These are phyloP conservation scores for Gila robusta DNA, from an alignment of 2,797 vertebrate species.

Conservation along the genomic window DNA sequence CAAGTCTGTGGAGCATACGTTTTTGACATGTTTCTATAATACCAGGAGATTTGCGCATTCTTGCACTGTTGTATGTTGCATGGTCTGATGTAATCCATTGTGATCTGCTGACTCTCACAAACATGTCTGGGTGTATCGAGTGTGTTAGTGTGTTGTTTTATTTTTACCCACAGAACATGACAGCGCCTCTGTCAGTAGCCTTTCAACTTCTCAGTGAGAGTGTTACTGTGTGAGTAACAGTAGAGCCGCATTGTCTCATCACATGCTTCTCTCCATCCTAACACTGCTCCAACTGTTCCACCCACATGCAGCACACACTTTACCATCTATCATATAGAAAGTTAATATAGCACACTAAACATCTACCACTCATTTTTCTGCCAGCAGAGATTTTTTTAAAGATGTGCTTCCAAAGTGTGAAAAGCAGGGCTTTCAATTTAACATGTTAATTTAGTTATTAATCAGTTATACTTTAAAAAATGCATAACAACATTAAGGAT, in stretches of 20 bases:
- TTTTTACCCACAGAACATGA: constrained; percentile 40
- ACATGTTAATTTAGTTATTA: neutral
- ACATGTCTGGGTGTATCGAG: neutral
- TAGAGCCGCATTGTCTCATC: constrained; percentile 25
- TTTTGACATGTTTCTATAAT: constrained; percentile 4
- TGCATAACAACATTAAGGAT: too few species aligned
- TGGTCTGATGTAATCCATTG: neutral
- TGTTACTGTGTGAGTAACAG: constrained; percentile 34
- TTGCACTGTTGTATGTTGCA: neutral
- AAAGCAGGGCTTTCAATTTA: neutral
- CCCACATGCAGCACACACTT: constrained; percentile 35
- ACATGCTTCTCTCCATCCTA: constrained; percentile 13
- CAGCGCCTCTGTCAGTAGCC: constrained; percentile 30
- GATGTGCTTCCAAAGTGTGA: neutral
- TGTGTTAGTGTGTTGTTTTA: constrained; percentile 14
- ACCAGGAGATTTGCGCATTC: neutral
- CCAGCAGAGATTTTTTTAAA: neutral
- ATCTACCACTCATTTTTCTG: neutral
- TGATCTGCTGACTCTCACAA: neutral
- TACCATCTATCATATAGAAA: constrained; percentile 3
- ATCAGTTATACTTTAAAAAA: neutral
- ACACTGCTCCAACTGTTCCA: constrained; percentile 45
- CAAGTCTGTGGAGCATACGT: neutral
- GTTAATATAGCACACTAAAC: constrained; percentile 1
- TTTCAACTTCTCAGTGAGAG: constrained; percentile 24